phyloP scores from a whole-genome alignment of 2,113 vertebrate species.

The Aphyosemion australe region DNA sequence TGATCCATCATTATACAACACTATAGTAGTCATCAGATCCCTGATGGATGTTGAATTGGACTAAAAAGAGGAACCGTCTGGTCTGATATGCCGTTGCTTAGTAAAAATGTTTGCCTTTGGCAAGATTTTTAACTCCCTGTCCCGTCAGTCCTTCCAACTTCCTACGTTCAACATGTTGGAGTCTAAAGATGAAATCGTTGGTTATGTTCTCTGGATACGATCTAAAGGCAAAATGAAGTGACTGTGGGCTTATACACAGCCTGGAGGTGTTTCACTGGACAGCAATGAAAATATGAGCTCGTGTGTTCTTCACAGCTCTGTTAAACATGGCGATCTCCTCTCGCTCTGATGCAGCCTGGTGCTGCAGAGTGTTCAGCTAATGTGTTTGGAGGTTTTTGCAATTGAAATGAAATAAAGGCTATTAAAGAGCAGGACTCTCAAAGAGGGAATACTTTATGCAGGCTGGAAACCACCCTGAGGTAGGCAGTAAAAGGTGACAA shows the following conservation, averaged over 20 bases:
- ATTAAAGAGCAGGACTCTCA: constrained; percentile 49
- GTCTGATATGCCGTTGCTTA: constrained; percentile 37
- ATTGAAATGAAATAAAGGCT: constrained; percentile 61
- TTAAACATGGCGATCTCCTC: constrained; percentile 48
- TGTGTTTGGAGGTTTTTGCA: constrained; percentile 57
- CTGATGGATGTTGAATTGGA: constrained; percentile 31
- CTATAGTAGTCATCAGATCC: constrained; percentile 1
- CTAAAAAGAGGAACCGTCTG: constrained; percentile 51
- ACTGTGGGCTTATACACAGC: constrained; percentile 41
- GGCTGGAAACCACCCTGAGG: constrained; percentile 39
- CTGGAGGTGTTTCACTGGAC: constrained; percentile 39
- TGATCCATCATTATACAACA: constrained; percentile 36
- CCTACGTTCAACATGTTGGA: constrained; percentile 67
- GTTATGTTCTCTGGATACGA: constrained; percentile 28
- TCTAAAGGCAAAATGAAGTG: constrained; percentile 24
- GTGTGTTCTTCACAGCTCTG: constrained; percentile 29
- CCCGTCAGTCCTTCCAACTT: constrained; percentile 55
- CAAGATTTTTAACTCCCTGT: constrained; percentile 53
- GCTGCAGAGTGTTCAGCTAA: constrained; percentile 48
- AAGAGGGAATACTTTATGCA: constrained; percentile 40
- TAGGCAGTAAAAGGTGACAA: constrained; percentile 52
- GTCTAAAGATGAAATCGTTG: constrained; percentile 38
- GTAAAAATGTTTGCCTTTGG: constrained; percentile 47
- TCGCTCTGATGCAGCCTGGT: constrained; percentile 34
- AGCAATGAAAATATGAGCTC: constrained; percentile 47